Base-by-base conservation (phyloP, 2,888 invertebrate species). In the Hydroisotoma schaefferi region DNA sequence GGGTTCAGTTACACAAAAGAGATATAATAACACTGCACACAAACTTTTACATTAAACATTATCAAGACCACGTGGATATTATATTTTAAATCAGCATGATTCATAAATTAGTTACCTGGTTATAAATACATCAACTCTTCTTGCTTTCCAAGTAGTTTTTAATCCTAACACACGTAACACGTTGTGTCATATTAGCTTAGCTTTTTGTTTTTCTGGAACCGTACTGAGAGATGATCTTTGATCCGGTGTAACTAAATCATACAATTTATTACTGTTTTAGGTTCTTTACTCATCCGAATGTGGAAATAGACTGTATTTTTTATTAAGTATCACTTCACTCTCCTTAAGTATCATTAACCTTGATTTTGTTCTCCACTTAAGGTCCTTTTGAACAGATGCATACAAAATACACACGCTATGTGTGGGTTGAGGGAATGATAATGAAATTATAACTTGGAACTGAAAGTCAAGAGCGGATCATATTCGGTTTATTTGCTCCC, bases 81-180 rank as follows among this genome's bases (percentile, higher is more conserved):
- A 46, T 46, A 53, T 47, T 43, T 58, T 57, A 43, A 51, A 53
- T 58, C 53, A 53, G 53, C 53, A 49, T 58, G 58, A 58, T 29
- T 46, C 53, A 58, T 58, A 58, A 58, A 53, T 58, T 53, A 58
- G 25, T 29, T 46, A 12, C 49, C 29, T 26, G 4, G 46, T 46
- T 46, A 20, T 15, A 20, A 25, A 46, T 20, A 46, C 18, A 15
- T 20, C 8, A 5, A 46, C 6, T 46, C 23, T 15, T 6, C 46
- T 46, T 46, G 46, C 15, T 22, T 26, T 15, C 10, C 33, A 33
- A 33, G 33, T n/a, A n/a, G n/a, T n/a, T n/a, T n/a, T n/a, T n/a
- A n/a, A n/a, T n/a, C n/a, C n/a, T n/a, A n/a, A n/a, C n/a, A n/a
- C n/a, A n/a, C n/a, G n/a, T n/a, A n/a, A 40, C 20, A 40, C 20